A percentile compares a stretch with the other conserved stretches of the same genome.
Evolutionary conservation across 2,113 vertebrate species (phyloP).

Genomic region (Synodontis membranacea): DNA sequence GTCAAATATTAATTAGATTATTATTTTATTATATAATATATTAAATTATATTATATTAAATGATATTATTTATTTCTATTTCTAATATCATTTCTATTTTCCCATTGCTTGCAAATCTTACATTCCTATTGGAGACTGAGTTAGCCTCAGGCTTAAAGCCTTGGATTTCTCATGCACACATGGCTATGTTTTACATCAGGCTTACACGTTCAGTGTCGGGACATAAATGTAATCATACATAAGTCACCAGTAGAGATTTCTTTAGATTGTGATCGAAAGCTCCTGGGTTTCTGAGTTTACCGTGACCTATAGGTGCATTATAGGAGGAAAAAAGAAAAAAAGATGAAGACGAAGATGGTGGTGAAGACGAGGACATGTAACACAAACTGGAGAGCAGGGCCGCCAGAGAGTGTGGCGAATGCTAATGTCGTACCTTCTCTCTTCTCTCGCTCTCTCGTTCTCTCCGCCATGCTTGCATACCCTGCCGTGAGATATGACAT

Average conservation of each 20-base stretch:
- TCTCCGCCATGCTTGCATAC: background rate
- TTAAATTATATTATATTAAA: no score
- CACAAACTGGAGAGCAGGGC: background rate
- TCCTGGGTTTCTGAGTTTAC: background rate
- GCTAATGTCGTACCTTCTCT: background rate
- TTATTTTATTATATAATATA: no score
- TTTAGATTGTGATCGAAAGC: background rate
- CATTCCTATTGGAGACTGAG: background rate
- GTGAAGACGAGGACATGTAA: conserved; percentile 4
- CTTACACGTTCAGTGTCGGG: background rate
- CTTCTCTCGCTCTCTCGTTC: background rate
- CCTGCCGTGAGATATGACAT: background rate
- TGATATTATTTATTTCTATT: no score
- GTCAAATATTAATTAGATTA: background rate
- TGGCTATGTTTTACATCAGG: background rate
- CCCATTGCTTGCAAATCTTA: background rate
- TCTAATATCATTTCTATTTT: no score
- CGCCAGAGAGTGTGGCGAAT: background rate
- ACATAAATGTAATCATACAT: background rate
- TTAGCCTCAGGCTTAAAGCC: background rate
- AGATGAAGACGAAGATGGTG: background rate
- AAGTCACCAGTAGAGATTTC: background rate
- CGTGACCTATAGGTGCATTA: background rate
- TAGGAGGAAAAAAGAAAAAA: background rate
- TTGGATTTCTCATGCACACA: background rate